Evolutionary conservation across 2,113 vertebrate genomes (phyloP), one percentile per base, ranked within the genome.

Genomic region (Laticauda colubrina): DNA sequence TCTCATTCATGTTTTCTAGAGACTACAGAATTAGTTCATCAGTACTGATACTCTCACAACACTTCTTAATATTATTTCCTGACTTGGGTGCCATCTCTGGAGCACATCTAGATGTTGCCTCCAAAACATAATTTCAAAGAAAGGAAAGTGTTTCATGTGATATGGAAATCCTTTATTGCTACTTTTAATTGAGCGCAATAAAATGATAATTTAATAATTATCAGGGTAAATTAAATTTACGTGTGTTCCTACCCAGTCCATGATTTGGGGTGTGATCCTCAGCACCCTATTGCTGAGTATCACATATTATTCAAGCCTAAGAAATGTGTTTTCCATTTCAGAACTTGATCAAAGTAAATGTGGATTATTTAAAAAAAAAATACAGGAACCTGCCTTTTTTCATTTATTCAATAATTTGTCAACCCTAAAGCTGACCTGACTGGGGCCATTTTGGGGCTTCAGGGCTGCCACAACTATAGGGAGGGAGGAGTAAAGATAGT

Each of bases 11-110:
- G 85, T 93, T 90, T 88, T 23, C 90, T 75, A 86, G 39, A 90
- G 75, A 61, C 86, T 93, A 90, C 90, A 91, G 95, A 57, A 85
- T 24, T 45, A 94, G 75, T 92, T 59, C 39, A 92, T 89, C 91
- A 81, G 24, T 12, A 39, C 86, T 89, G 56, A 56, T 92, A 88
- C 39, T 51, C 26, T 54, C 92, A 45, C n/a, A 85, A 21, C 5
- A 10, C 69, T 69, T 93, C 55, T 54, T 51, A 29, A 26, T 48
- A 64, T 56, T 90, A 89, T 93, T 92, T 91, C 95, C 90, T 90
- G 18, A 3, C 3, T 21, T 81, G 18, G 6, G 7, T 81, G 75
- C 34, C 20, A 0, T 43, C 75, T 81, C 34, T 81, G 75, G 7
- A 81, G 75, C 75, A 81, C 75, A 81, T 43, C 18, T 34, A 39